Evolutionary conservation across 2,888 invertebrate genomes (phyloP).

Genomic region (Cybosia mesomella): DNA sequence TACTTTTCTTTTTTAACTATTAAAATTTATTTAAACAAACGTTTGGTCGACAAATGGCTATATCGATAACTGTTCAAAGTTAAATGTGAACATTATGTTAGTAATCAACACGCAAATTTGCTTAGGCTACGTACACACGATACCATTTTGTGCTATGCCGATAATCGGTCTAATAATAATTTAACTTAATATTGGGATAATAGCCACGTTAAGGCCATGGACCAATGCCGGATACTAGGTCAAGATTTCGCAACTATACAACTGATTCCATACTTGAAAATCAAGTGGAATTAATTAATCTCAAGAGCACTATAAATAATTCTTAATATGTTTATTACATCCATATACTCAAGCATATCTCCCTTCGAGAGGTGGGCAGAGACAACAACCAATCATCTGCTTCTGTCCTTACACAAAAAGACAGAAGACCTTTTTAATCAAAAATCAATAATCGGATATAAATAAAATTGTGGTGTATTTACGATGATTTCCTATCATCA

Average conservation of each 20-base stretch:
- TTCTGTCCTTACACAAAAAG: background rate
- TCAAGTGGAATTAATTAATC: background rate
- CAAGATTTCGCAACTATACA: background rate
- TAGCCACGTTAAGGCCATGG: constrained; percentile 17
- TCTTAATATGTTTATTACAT: background rate
- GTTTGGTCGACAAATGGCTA: constrained; percentile 25
- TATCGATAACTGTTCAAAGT: constrained; percentile 36
- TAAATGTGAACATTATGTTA: constrained; percentile 31
- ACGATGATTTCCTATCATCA: too few relatives aligned
- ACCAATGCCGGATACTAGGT: background rate
- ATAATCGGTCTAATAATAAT: constrained; percentile 20
- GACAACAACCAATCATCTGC: background rate
- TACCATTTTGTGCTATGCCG: constrained; percentile 26
- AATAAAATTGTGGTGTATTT: background rate
- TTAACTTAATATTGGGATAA: constrained; percentile 7
- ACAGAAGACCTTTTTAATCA: background rate
- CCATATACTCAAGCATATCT: background rate
- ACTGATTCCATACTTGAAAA: background rate
- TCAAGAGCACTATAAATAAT: background rate
- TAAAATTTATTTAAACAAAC: constrained; percentile 15
- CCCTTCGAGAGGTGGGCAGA: background rate
- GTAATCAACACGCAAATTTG: constrained; percentile 37
- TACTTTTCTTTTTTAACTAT: background rate
- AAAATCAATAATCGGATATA: too few relatives aligned
- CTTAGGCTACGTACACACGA: constrained; percentile 38